Conservation (phyloP, 2,113 vertebrate species). For the Macaca fascicularis region DNA sequence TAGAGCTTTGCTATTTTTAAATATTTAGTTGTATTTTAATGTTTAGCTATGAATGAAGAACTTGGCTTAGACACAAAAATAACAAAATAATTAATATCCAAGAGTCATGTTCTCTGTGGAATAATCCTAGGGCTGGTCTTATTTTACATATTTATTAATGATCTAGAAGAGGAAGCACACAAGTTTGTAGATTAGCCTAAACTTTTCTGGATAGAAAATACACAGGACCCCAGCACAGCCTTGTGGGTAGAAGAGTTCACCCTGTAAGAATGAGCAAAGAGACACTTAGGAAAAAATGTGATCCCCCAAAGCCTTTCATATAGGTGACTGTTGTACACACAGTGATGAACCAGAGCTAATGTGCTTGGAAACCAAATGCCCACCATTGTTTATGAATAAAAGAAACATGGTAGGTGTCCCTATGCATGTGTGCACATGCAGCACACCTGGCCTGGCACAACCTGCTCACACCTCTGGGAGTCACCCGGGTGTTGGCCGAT, state of each 20-base stretch:
- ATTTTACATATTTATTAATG: not conserved
- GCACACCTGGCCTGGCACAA: not conserved
- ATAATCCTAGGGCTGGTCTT: not conserved
- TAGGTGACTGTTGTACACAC: not conserved
- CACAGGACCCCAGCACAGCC: not conserved
- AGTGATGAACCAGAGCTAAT: not conserved
- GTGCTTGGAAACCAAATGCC: not conserved
- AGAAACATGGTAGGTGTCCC: not conserved
- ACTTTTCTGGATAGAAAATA: not conserved
- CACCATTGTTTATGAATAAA: not conserved
- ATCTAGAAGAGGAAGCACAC: not conserved
- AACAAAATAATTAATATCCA: not conserved
- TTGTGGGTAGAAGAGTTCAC: not conserved
- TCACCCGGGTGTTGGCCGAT: not conserved
- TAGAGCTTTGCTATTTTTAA: not conserved
- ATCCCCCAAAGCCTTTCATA: not conserved
- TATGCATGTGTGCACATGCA: accelerated
- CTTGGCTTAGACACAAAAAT: not conserved
- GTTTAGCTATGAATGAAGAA: not conserved
- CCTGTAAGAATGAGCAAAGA: not conserved
- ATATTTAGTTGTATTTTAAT: not conserved
- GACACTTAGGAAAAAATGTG: not conserved
- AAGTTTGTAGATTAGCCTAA: not conserved
- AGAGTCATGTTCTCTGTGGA: not conserved
- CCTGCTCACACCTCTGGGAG: no score